A percentile compares a stretch with the other conserved stretches of the same genome.
Conservation (phyloP, 2,797 vertebrate genomes). For the Pangasius sanitwongsei region DNA sequence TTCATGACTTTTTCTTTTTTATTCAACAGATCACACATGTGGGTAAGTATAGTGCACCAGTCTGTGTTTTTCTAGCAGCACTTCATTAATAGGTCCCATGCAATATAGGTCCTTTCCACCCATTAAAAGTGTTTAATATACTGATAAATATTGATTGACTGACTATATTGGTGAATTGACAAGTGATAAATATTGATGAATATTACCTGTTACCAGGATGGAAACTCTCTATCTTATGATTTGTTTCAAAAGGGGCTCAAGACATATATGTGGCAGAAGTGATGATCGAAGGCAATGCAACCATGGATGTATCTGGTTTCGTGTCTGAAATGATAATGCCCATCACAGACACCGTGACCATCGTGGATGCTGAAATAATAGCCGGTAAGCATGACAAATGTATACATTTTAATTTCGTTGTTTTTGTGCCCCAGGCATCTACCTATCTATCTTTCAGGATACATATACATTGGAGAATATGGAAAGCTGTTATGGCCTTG, state of each 20-base stretch:
- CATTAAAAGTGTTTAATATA: not conserved
- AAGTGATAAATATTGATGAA: not conserved
- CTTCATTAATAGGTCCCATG: not conserved
- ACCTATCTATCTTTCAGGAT: not conserved
- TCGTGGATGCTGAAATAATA: slow-evolving; percentile 47
- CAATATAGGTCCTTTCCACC: not conserved
- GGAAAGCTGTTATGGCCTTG: not conserved
- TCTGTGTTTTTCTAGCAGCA: not conserved
- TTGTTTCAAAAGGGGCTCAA: slow-evolving; percentile 24
- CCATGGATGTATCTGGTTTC: slow-evolving; percentile 39
- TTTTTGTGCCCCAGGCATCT: not conserved
- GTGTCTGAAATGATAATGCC: slow-evolving; percentile 15
- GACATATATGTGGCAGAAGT: slow-evolving; percentile 51
- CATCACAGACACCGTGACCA: not conserved
- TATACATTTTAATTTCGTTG: not conserved
- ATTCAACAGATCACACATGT: slow-evolving; percentile 36
- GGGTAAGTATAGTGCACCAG: slow-evolving; percentile 40
- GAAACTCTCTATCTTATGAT: not conserved
- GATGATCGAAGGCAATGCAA: slow-evolving; percentile 58
- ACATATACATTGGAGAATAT: not conserved
- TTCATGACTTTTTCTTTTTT: slow-evolving; percentile 5
- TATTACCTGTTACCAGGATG: not conserved
- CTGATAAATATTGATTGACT: not conserved
- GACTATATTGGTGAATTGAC: not conserved
- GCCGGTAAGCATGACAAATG: slow-evolving; percentile 36